Percentiles rank a stretch among this genome's conserved stretches.
Evolutionary conservation across 2,797 vertebrate genomes (phyloP).

Genomic region (Poeciliopsis turneri): DNA sequence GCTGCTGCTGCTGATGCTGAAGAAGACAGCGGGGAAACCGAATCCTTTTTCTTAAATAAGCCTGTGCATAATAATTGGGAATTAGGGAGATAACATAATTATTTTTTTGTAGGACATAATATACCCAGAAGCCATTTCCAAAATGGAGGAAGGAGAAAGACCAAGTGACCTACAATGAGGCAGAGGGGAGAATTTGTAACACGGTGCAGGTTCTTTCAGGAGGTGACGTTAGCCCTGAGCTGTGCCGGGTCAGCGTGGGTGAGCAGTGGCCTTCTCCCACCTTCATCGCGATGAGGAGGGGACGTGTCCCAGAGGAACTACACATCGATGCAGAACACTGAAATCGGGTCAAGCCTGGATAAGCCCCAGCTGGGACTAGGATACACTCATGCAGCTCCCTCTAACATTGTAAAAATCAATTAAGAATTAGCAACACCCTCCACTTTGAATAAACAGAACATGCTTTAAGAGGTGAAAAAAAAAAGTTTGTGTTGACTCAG

Average conservation of each 20-base stretch:
- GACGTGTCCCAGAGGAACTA: constrained; percentile 77
- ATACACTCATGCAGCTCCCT: constrained; percentile 66
- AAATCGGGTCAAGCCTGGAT: constrained; percentile 81
- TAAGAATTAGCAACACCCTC: constrained; percentile 57
- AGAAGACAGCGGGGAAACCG: constrained; percentile 47
- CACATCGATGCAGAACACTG: constrained; percentile 57
- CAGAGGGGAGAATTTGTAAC: constrained; percentile 57
- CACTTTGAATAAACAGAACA: constrained; percentile 26
- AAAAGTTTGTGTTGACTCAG: constrained; percentile 16
- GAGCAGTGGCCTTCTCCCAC: constrained; percentile 72
- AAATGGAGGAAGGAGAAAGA: constrained; percentile 74
- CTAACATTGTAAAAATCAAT: constrained; percentile 73
- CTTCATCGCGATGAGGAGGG: constrained; percentile 72
- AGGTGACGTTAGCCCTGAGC: constrained; percentile 35
- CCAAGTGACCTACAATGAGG: constrained; percentile 81
- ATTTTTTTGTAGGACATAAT: constrained; percentile 86
- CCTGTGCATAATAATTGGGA: constrained; percentile 85
- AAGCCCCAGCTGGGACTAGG: constrained; percentile 75
- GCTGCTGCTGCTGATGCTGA: constrained; percentile 43
- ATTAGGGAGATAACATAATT: constrained; percentile 85
- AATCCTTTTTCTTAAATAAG: constrained; percentile 81
- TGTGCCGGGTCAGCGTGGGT: constrained; percentile 34
- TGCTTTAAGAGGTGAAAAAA: constrained; percentile 10
- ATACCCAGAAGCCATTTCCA: constrained; percentile 82
- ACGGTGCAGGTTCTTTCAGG: constrained; percentile 16